A percentile compares a stretch with the other conserved stretches of the same genome.
These are phyloP conservation scores for Thalassophryne amazonica DNA, from an alignment of 2,797 vertebrate species.

Conservation along the genomic window DNA sequence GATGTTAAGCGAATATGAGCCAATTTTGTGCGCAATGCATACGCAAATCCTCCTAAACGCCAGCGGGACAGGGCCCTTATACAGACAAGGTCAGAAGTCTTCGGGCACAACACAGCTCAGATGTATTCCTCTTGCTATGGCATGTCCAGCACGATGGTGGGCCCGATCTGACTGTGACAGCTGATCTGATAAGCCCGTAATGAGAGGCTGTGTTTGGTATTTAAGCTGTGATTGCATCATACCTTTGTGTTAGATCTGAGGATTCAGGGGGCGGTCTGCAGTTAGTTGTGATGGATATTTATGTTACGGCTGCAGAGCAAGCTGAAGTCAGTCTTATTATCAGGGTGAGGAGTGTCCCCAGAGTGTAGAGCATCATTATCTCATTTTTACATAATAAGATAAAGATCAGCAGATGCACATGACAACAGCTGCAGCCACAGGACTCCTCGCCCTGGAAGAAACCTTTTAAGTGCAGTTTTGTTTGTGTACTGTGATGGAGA, in stretches of 20 bases:
- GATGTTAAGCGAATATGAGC: too few species aligned
- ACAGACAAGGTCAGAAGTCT: too few species aligned
- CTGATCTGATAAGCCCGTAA: background rate
- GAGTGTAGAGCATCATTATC: conserved; percentile 5
- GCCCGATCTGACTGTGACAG: background rate
- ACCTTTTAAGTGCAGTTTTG: conserved; percentile 1
- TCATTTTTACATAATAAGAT: conserved; percentile 49
- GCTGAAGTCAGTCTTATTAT: conserved; percentile 24
- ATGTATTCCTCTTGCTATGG: conserved; percentile 16
- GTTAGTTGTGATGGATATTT: conserved; percentile 9
- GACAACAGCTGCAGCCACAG: background rate
- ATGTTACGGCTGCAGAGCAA: conserved; percentile 27
- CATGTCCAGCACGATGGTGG: conserved; percentile 32
- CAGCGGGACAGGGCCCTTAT: too few species aligned
- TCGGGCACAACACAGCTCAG: too few species aligned
- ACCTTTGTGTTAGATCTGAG: conserved; percentile 9
- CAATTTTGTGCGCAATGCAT: too few species aligned
- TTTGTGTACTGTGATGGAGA: background rate
- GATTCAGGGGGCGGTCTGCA: background rate
- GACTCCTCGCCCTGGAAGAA: conserved; percentile 11
- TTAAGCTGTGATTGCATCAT: conserved; percentile 19
- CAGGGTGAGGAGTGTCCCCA: conserved; percentile 30
- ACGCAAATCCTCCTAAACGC: too few species aligned
- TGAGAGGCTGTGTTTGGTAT: conserved; percentile 2
- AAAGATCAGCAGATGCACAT: conserved; percentile 36